Conservation (phyloP, 2,888 invertebrate species). For the Odontomyia ornata region DNA sequence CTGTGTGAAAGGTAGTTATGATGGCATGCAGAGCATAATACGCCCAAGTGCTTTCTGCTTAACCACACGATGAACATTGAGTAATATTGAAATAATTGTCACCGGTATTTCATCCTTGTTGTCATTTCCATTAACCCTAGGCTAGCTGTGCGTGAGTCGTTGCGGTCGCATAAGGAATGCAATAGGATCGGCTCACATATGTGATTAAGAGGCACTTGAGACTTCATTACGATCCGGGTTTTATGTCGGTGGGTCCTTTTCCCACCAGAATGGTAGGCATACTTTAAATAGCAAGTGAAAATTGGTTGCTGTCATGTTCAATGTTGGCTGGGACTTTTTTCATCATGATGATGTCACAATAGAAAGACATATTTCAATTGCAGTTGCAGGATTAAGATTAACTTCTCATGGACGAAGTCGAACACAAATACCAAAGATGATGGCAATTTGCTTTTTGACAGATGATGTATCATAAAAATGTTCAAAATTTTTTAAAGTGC, state of each 20-base stretch:
- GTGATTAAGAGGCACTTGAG: neutral
- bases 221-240: neutral
- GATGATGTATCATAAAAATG: constrained; percentile 39
- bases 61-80: constrained; percentile 19
- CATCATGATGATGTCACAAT: neutral
- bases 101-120: neutral
- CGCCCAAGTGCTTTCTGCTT: constrained; percentile 16
- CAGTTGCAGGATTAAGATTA: neutral
- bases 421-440: constrained; percentile 31
- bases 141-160: neutral
- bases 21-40: neutral
- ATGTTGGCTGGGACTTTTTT: neutral
- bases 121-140: neutral
- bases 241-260: neutral
- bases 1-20: constrained; percentile 6
- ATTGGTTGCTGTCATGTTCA: neutral
- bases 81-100: constrained; percentile 10
- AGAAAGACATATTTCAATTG: neutral
- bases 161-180: neutral
- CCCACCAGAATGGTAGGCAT: neutral
- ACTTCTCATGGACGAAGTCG: neutral
- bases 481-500: constrained; percentile 17
- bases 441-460: constrained; percentile 39
- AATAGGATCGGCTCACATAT: neutral
- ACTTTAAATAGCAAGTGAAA: neutral